Evolutionary conservation across 2,888 invertebrate species (phyloP).

Genomic region (Atethmia centrago): DNA sequence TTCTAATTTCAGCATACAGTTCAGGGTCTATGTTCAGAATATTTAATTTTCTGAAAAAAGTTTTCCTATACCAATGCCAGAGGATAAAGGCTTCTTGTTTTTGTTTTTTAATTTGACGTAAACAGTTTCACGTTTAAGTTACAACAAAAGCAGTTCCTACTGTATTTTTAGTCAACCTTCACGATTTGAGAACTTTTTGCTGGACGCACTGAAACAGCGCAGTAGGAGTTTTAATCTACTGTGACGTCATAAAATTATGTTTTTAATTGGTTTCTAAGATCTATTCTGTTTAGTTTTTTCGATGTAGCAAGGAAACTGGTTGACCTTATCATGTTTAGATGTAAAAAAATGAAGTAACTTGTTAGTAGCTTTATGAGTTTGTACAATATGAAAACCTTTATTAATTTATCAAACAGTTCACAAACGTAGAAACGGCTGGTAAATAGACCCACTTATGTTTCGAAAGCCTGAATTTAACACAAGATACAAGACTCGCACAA

Average conservation of each 20-base stretch:
- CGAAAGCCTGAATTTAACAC: neutral
- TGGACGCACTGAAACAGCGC: slow-evolving; percentile 43
- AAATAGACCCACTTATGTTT: neutral
- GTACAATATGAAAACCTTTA: neutral
- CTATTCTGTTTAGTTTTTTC: slow-evolving; percentile 36
- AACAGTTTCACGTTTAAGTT: slow-evolving; percentile 34
- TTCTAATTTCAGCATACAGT: too few relatives aligned
- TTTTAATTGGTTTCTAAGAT: slow-evolving; percentile 31
- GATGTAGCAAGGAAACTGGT: slow-evolving; percentile 20
- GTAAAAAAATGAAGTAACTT: slow-evolving; percentile 20
- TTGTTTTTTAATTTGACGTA: slow-evolving; percentile 34
- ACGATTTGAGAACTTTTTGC: slow-evolving; percentile 46
- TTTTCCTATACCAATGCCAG: neutral
- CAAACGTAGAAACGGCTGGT: neutral
- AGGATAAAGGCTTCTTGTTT: slow-evolving; percentile 4
- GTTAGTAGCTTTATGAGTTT: slow-evolving; percentile 8
- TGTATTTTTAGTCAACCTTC: slow-evolving; percentile 63
- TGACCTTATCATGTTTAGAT: slow-evolving; percentile 18
- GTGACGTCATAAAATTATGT: slow-evolving; percentile 10
- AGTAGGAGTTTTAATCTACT: slow-evolving; percentile 12
- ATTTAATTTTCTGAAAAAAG: neutral
- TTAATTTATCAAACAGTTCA: neutral
- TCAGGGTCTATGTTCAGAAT: neutral
- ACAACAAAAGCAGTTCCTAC: slow-evolving; percentile 61
- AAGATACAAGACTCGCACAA: neutral